phyloP scores from a whole-genome alignment of 2,113 vertebrate genomes.

The Orthonyx spaldingii region DNA sequence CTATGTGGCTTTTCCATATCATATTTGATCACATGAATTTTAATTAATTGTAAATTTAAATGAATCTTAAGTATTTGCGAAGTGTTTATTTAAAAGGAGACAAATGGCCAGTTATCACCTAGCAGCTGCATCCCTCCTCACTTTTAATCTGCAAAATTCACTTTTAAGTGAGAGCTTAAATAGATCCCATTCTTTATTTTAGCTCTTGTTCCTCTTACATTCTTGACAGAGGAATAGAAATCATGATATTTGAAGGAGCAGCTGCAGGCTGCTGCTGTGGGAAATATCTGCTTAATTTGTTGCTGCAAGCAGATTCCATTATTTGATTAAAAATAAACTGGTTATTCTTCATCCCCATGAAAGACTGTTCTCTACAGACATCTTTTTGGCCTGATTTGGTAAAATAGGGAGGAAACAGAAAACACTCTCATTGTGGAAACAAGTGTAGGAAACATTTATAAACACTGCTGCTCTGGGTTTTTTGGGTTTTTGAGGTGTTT shows the following conservation, averaged over 20 bases:
- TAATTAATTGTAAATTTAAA: background rate
- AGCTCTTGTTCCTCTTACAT: background rate
- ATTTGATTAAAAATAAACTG: constrained; percentile 37
- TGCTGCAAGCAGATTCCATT: constrained; percentile 31
- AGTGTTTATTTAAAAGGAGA: background rate
- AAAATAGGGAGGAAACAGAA: background rate
- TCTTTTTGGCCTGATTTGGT: background rate
- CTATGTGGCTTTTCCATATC: background rate
- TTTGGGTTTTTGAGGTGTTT: background rate
- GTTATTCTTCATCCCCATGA: background rate
- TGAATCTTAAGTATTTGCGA: background rate
- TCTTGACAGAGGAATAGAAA: background rate
- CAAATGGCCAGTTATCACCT: background rate
- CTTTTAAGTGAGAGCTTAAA: background rate
- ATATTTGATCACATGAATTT: background rate
- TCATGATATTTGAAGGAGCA: background rate
- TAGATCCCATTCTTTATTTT: background rate
- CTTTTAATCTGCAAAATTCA: background rate
- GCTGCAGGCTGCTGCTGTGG: background rate
- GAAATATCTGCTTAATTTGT: constrained; percentile 32
- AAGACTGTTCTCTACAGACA: background rate
- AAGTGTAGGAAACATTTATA: background rate
- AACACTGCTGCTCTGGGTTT: background rate
- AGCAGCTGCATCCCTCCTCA: background rate
- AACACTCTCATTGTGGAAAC: background rate